Percentiles rank a stretch among this genome's conserved stretches.
Conservation (phyloP, 1,140 invertebrate species). For the Aphis gossypii region DNA sequence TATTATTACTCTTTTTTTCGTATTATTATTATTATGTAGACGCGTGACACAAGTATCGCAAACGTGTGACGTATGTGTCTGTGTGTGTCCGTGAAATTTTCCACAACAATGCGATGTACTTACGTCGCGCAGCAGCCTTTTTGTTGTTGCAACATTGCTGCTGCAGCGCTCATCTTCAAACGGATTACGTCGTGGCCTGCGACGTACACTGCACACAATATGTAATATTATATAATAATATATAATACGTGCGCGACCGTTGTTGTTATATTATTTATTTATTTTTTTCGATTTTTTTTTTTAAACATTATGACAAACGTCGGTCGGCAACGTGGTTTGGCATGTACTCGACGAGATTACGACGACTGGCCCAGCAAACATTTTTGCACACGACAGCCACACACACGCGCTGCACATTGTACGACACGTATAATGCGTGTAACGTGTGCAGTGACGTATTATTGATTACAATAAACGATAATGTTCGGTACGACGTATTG, state of each 20-base stretch:
- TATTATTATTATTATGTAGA: neutral
- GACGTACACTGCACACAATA: neutral
- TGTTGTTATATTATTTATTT: neutral
- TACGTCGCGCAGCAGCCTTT: neutral
- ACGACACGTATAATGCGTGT: neutral
- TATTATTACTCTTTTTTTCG: constrained; percentile 25
- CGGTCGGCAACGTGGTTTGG: constrained; percentile 48
- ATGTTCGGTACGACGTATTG: neutral
- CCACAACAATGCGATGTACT: neutral
- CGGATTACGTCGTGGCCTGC: constrained; percentile 23
- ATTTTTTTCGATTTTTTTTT: neutral
- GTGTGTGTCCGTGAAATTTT: neutral
- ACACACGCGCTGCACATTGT: too few species aligned
- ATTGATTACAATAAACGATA: neutral
- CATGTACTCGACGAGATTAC: constrained; percentile 56
- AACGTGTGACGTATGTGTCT: neutral
- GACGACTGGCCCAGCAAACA: neutral
- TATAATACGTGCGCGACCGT: neutral
- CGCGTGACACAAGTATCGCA: constrained; percentile 36
- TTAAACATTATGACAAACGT: constrained; percentile 1
- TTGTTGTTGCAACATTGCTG: neutral
- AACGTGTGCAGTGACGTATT: neutral
- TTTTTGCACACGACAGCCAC: constrained; percentile 9
- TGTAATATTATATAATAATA: neutral
- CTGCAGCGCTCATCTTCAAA: constrained; percentile 18